Percentiles rank a stretch among this genome's conserved stretches.
phyloP scores from a whole-genome alignment of 2,888 invertebrate species.

The Habrosyne pyritoides region DNA sequence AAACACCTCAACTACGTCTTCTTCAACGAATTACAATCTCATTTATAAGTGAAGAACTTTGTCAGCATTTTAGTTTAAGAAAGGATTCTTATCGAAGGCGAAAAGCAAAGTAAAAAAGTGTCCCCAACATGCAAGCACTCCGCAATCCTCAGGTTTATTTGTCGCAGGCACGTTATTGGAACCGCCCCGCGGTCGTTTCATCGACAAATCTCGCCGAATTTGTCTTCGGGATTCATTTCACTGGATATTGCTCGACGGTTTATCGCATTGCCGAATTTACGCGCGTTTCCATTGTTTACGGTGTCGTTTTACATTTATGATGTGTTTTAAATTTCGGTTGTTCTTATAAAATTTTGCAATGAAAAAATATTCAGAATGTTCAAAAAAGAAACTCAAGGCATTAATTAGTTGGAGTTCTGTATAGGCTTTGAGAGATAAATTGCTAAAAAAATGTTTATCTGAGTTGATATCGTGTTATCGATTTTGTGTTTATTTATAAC shows the following conservation, averaged over 20 bases:
- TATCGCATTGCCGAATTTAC: conserved; percentile 42
- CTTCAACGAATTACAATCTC: too few relatives aligned
- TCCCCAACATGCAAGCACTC: conserved; percentile 9
- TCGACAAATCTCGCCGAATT: conserved; percentile 13
- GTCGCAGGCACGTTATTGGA: conserved; percentile 33
- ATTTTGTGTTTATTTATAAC: too few relatives aligned
- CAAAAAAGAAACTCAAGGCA: too few relatives aligned
- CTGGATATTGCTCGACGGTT: conserved; percentile 48
- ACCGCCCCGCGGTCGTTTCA: conserved; percentile 19
- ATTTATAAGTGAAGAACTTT: too few relatives aligned
- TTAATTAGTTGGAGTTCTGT: too few relatives aligned
- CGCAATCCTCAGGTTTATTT: conserved; percentile 26
- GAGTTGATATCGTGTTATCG: too few relatives aligned
- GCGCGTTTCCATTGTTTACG: conserved; percentile 41
- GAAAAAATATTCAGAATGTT: not conserved
- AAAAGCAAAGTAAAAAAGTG: not conserved
- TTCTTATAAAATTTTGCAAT: not conserved
- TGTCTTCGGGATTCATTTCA: conserved; percentile 18
- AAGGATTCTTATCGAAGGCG: not conserved
- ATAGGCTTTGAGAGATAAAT: too few relatives aligned
- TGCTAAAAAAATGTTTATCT: too few relatives aligned
- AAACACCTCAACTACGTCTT: too few relatives aligned
- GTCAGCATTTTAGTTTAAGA: too few relatives aligned
- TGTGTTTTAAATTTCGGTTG: not conserved
- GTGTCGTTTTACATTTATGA: conserved; percentile 1